Evolutionary conservation across 2,888 invertebrate genomes (phyloP).

Genomic region (Sphaerophoria rueppellii): DNA sequence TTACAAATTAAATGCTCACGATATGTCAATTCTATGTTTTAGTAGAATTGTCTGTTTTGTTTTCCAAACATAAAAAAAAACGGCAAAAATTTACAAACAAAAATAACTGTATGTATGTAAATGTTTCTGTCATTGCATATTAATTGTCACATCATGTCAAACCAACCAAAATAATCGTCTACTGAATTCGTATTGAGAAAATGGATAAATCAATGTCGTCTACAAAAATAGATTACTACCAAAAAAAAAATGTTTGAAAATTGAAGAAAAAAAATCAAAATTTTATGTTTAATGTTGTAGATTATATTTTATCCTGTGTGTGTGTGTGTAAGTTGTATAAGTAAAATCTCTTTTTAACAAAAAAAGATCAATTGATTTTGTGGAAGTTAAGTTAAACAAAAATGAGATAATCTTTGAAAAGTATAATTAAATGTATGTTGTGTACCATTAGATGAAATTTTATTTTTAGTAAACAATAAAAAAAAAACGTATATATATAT

Average conservation of each 20-base stretch:
- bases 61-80: conserved; percentile 5
- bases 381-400: conserved; percentile 47
- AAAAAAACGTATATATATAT: conserved; percentile 41
- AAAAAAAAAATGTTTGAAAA: neutral
- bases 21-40: conserved; percentile 71
- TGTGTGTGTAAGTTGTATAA: conserved; percentile 47
- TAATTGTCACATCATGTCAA: conserved; percentile 69
- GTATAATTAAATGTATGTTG: conserved; percentile 34
- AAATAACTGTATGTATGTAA: conserved; percentile 5
- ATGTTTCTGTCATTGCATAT: conserved; percentile 48
- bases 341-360: conserved; percentile 20
- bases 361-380: neutral
- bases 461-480: conserved; percentile 44
- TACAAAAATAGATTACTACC: conserved; percentile 30
- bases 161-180: conserved; percentile 71
- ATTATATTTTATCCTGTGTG: conserved; percentile 18
- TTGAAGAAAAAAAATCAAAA: conserved; percentile 13
- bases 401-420: conserved; percentile 26
- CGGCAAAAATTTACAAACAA: conserved; percentile 8
- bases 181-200: conserved; percentile 33
- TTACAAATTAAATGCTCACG: conserved; percentile 54
- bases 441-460: conserved; percentile 53
- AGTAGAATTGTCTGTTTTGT: conserved; percentile 66
- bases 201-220: conserved; percentile 58
- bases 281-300: conserved; percentile 40